A percentile compares a stretch with the other conserved stretches of the same genome.
These are phyloP conservation scores for Lepisosteus osseus DNA, from an alignment of 2,113 vertebrate genomes.

Conservation along the genomic window DNA sequence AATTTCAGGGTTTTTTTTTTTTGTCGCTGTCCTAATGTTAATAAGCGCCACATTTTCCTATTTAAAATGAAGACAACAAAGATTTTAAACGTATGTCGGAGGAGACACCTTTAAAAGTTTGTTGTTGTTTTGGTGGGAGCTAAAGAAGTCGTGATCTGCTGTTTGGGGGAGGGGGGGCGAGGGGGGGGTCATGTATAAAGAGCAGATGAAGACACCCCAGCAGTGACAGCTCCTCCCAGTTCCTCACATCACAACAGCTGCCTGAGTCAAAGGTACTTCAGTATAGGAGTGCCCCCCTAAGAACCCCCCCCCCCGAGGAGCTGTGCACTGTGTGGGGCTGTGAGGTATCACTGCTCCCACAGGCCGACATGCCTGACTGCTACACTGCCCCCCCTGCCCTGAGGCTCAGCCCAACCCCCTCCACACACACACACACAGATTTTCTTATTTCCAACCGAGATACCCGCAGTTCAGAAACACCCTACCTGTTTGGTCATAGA, in stretches of 20 bases:
- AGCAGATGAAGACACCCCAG: background rate
- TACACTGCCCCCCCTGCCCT: constrained; percentile 12
- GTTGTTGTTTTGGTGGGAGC: too few species aligned
- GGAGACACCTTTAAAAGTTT: too few species aligned
- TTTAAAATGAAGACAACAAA: too few species aligned
- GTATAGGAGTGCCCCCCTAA: constrained; percentile 2
- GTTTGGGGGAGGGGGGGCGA: too few species aligned
- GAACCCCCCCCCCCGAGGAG: constrained; percentile 2
- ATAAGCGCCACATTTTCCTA: too few species aligned
- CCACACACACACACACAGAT: constrained; percentile 15
- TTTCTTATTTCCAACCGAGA: too few species aligned
- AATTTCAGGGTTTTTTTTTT: too few species aligned
- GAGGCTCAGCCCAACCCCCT: background rate
- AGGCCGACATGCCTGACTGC: constrained; percentile 13
- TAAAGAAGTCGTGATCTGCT: too few species aligned
- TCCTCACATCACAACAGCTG: background rate
- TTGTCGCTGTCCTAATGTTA: too few species aligned
- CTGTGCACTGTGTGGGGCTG: background rate
- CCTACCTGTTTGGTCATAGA: constrained; percentile 97
- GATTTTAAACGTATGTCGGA: too few species aligned
- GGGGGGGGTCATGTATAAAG: background rate
- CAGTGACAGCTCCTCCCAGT: background rate
- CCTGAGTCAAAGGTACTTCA: background rate
- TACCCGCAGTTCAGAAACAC: constrained; percentile 11
- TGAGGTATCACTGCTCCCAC: constrained; percentile 14